These are phyloP conservation scores for Macropodus opercularis DNA, from an alignment of 2,797 vertebrate species.

Conservation along the genomic window DNA sequence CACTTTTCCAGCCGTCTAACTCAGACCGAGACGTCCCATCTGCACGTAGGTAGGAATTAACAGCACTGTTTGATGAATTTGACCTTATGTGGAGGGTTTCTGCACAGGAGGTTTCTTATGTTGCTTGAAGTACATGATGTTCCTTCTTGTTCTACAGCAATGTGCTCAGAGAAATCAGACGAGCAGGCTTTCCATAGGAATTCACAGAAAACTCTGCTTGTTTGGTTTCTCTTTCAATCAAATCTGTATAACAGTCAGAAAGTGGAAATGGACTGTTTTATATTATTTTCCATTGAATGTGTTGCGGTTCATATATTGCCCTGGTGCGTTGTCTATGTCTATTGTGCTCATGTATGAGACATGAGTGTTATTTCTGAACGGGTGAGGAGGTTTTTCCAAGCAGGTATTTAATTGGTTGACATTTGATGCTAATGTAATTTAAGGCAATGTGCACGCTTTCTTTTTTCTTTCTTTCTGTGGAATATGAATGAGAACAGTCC, in stretches of 20 bases:
- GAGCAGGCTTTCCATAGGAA: background rate
- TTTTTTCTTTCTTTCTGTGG: background rate
- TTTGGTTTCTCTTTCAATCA: background rate
- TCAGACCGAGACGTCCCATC: constrained; percentile 51
- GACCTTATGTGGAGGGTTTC: background rate
- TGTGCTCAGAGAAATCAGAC: constrained; percentile 12
- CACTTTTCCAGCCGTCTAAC: constrained; percentile 11
- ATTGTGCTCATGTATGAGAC: constrained; percentile 3
- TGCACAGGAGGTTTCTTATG: constrained; percentile 10
- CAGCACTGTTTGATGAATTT: constrained; percentile 7
- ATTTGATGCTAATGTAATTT: constrained; percentile 79
- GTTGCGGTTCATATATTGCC: no score
- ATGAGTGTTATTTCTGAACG: constrained; percentile 33
- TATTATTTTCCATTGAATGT: no score
- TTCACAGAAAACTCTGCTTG: background rate
- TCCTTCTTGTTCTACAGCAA: constrained; percentile 17
- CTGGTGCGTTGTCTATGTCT: no score
- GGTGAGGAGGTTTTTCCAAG: constrained; percentile 20
- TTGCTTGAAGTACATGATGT: constrained; percentile 53
- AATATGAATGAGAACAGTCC: constrained; percentile 50
- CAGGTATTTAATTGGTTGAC: constrained; percentile 53
- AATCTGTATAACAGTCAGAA: background rate
- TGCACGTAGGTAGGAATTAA: constrained; percentile 54
- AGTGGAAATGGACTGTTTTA: no score
- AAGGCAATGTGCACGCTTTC: constrained; percentile 9